These are phyloP conservation scores for Malurus alboscapulatus DNA, from an alignment of 2,113 vertebrate species.

Conservation along the genomic window DNA sequence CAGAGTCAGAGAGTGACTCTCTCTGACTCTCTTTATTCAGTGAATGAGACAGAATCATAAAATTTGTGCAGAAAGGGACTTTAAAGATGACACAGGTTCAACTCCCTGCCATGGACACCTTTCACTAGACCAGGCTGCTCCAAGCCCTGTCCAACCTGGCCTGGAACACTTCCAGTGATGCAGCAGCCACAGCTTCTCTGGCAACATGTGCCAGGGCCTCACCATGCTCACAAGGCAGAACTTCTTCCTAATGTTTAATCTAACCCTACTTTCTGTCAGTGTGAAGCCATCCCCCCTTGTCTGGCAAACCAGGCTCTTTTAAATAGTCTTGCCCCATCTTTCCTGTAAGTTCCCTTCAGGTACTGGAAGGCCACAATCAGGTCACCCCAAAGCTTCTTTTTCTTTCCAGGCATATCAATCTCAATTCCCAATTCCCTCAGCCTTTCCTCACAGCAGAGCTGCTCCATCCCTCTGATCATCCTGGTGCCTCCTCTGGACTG, in stretches of 20 bases:
- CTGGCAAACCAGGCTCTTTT: neutral
- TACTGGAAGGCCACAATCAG: neutral
- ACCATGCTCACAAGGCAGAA: too few relatives aligned
- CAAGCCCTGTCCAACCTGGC: neutral
- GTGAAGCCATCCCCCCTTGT: neutral
- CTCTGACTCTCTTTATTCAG: neutral
- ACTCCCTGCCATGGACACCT: neutral
- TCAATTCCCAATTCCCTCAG: neutral
- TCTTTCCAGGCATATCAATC: neutral
- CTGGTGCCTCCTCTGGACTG: neutral
- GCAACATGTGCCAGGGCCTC: neutral
- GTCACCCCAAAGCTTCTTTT: neutral
- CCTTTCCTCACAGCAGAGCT: neutral
- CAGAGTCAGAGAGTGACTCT: neutral
- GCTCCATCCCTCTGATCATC: neutral
- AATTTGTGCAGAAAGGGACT: neutral
- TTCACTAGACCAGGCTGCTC: rapidly evolving
- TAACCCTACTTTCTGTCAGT: neutral
- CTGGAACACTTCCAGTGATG: neutral
- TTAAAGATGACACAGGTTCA: neutral
- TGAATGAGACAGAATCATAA: neutral
- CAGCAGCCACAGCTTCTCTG: neutral
- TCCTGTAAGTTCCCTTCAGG: neutral
- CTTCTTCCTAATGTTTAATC: neutral
- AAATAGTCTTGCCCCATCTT: neutral